Evolutionary conservation across 1,140 invertebrate genomes (phyloP), one percentile per base, ranked within the genome.

Genomic region (Neelides sp.): DNA sequence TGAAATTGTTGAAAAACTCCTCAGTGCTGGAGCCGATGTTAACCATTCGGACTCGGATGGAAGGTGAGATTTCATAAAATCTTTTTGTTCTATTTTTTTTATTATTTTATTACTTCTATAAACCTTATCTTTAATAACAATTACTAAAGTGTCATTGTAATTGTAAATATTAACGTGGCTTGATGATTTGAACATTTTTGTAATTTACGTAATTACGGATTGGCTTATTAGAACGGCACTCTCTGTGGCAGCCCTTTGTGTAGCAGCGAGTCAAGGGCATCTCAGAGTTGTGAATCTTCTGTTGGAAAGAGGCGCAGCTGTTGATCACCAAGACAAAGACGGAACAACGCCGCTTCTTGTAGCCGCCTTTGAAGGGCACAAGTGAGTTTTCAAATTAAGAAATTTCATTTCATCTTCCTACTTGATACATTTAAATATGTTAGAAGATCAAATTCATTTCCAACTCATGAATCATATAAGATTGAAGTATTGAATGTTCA

Each of bases 281-380:
- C 30, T 57, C 3, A 49, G 75, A 66, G 76, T 83, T 17, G 80
- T 83, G 3, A 75, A 75, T 57, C 73, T 88, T 61, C 67, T 97
- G 3, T 61, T 93, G 23, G 86, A 92, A 63, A 71, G 79, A 48
- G 84, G 83, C n/a, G 90, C 89, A 0, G 78, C 78, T 43, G 87
- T 92, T 1, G 80, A 89, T 66, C 83, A 87, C 52, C 79, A 86
- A 55, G 91, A 94, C 64, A 82, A 87, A 45, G 90, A 95, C 63
- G 84, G 85, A 0, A 91, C 92, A 73, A 93, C 91, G 2, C 88
- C 91, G 2, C 68, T 97, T 8, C 71, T 95, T 36, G 89, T 96
- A 1, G 91, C 91, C 7, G 86, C 90, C 1, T 94, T 95, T 62
- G 90, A 96, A 69, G 90, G 90, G 2, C 85, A 92, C 63, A 78